Base-by-base conservation (phyloP, 2,113 vertebrate species). In the Ovis canadensis region DNA sequence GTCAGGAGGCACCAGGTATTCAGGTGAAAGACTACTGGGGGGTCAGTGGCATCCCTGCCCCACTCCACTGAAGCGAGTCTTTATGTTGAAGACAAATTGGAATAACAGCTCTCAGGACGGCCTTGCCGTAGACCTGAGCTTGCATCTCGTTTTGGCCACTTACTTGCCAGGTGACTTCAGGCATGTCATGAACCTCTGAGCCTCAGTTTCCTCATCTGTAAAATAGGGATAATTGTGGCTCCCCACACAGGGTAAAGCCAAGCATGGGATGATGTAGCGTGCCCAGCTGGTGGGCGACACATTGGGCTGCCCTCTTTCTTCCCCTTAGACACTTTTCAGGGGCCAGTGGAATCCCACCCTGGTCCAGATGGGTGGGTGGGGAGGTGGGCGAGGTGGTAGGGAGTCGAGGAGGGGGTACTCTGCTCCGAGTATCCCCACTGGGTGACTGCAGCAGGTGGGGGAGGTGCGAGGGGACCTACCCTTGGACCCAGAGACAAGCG, bases 381-480 rank as follows among this genome's bases (percentile, higher is more conserved):
- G 83, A 29, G 67, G 16, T 16, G 48, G 48, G 5, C 19, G 9
- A 45, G 62, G 15, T 29, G 36, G 16, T 29, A 14, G 86, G 52
- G 52, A 12, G 3, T 6, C 0, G 14, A 8, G 45, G 29, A 48
- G 85, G 48, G 29, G 2, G 12, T 1, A 0, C 36, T 59, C 29
- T 43, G 21, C 64, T 45, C 83, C 6, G 0, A n/a, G 40, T n/a
- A 25, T 16, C 40, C 84, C 67, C 15, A 4, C 0, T 1, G 33
- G 82, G 62, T 10, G 54, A 57, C 55, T 1, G 3, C 1, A 1
- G 10, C 2, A 36, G 74, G 43, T 33, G 0, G 19, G 90, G 59
- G 86, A 62, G 48, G 21, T 3, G 3, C 0, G 2, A 54, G 55
- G 84, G 82, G 33, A 5, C 11, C 0, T 0, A 0, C n/a, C 4